phyloP scores from a whole-genome alignment of 2,888 invertebrate species.

The Caenorhabditis imperialis region DNA sequence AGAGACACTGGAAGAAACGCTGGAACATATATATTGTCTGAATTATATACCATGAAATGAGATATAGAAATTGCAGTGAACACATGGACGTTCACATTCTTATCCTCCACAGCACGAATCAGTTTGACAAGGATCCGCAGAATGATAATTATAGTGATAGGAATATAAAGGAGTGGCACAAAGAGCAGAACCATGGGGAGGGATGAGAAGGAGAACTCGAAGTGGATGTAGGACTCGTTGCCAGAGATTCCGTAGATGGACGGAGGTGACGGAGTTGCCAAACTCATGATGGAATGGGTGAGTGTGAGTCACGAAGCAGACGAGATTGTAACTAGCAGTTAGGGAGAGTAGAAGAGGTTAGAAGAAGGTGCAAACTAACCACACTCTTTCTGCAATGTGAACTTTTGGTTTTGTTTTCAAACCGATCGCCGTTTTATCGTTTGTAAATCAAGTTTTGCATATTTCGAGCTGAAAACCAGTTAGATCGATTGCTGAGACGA shows the following conservation, averaged over 20 bases:
- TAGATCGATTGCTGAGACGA: too few relatives aligned
- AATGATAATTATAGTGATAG: slow-evolving; percentile 10
- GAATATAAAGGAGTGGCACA: slow-evolving; percentile 25
- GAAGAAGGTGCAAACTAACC: too few relatives aligned
- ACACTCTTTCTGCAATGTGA: too few relatives aligned
- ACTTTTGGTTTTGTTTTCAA: too few relatives aligned
- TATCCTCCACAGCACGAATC: background rate
- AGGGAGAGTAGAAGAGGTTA: too few relatives aligned
- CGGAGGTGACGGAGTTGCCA: too few relatives aligned
- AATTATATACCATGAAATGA: slow-evolving; percentile 28
- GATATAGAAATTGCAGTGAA: slow-evolving; percentile 12
- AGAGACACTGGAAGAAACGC: slow-evolving; percentile 12
- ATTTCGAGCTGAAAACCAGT: too few relatives aligned
- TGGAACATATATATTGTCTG: background rate
- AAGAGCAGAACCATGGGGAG: slow-evolving; percentile 19
- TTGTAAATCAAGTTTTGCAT: too few relatives aligned
- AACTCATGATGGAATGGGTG: too few relatives aligned
- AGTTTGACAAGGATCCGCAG: slow-evolving; percentile 9
- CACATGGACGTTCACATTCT: slow-evolving; percentile 5
- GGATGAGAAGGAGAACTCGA: slow-evolving; percentile 2
- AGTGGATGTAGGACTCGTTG: slow-evolving; percentile 10
- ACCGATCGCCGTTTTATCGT: too few relatives aligned
- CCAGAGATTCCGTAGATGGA: slow-evolving; percentile 12
- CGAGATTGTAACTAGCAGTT: too few relatives aligned
- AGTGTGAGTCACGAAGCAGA: too few relatives aligned